Base-by-base conservation (phyloP, 2,888 invertebrate genomes). In the Noctua pronuba region DNA sequence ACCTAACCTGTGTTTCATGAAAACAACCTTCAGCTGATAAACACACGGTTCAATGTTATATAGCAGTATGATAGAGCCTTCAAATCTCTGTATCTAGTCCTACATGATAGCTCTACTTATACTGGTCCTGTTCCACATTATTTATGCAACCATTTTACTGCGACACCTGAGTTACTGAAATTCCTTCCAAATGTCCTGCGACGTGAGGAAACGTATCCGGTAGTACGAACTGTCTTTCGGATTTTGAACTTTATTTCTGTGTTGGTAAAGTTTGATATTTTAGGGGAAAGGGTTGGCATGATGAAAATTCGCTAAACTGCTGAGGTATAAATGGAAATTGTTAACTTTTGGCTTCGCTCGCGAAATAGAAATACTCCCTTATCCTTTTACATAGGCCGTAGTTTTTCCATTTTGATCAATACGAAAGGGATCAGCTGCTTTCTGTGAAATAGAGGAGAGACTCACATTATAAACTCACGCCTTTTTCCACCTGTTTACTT, bases 161-260 rank as follows among this genome's bases (percentile, higher is more conserved):
- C 67, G 79, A 86, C 68, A 78, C 77, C 68, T 74, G 65, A 75
- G 65, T 79, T 77, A 79, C 79, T 67, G 71, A 65, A 79, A 87
- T 77, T 82, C 80, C 75, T 79, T 78, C 66, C 69, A 60, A 79
- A 77, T 70, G 66, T 73, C 66, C 24, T 58, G 69, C 28, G 58
- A 73, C 55, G n/a, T 65, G 75, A 73, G 76, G 68, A 77, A 82
- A 77, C 38, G 73, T 62, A 77, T 70, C 41, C 68, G 55, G 41
- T 60, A 4, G 60, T 44, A 28, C 11, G 11, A 8, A 24, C 38
- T 41, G 13, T 18, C 28, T 13, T 41, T 18, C 3, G 10, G 24
- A 77, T 49, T 79, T 79, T 75, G n/a, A 58, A 62, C 81, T n/a
- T 73, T 86, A 66, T 64, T 24, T 11, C 0, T 5, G 11, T 4